These are phyloP conservation scores for Ceratosolen fusciceps DNA, from an alignment of 1,140 invertebrate species.

Conservation along the genomic window DNA sequence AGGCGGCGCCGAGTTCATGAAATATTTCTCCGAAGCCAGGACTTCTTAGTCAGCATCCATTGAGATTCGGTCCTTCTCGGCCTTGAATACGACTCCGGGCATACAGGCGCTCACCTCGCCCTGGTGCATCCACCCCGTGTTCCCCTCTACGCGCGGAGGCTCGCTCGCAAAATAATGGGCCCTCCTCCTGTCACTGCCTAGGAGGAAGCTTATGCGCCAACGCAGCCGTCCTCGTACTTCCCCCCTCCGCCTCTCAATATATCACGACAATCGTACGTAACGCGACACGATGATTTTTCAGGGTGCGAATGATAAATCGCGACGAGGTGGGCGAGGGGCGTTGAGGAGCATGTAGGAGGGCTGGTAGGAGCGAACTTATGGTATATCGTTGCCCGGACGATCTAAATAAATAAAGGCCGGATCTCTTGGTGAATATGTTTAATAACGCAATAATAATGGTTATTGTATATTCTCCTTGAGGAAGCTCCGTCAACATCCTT, in stretches of 20 bases:
- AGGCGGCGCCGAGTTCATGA: background rate
- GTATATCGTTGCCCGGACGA: background rate
- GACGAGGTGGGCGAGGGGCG: background rate
- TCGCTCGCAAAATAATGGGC: conserved; percentile 55
- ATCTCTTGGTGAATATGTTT: background rate
- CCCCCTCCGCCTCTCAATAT: background rate
- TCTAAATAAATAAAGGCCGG: background rate
- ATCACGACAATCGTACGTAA: background rate
- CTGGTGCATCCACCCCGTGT: background rate
- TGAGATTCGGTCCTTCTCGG: background rate
- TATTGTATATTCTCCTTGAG: background rate
- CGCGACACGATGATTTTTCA: conserved; percentile 14
- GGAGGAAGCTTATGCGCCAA: conserved; percentile 58
- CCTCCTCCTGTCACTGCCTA: conserved; percentile 59
- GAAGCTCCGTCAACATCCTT: background rate
- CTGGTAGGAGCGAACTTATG: background rate
- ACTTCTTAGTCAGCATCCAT: background rate
- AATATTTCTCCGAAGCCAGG: background rate
- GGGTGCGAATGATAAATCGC: conserved; percentile 15
- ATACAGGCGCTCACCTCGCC: no score
- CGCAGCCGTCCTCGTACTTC: conserved; percentile 54
- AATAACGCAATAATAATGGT: background rate
- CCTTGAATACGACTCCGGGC: no score
- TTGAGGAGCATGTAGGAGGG: no score
- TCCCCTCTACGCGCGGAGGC: background rate